phyloP scores from a whole-genome alignment of 2,113 vertebrate species.

The Pelecanus crispus region DNA sequence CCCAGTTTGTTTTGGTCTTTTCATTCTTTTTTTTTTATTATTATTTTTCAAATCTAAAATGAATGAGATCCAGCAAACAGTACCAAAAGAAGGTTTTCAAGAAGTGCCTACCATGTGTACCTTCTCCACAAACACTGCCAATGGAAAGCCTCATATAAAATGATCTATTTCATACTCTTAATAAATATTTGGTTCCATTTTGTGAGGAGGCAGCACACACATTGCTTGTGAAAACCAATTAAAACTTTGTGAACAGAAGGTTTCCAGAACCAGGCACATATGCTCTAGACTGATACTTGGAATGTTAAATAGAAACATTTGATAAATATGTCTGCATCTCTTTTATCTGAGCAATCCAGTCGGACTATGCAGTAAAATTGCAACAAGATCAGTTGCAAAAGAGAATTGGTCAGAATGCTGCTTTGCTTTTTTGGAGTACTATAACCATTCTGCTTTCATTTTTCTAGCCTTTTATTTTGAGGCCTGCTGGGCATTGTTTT shows the following conservation, averaged over 20 bases:
- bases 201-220: not conserved
- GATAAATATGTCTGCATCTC: not conserved
- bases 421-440: not conserved
- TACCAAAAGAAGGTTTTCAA: not conserved
- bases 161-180: not conserved
- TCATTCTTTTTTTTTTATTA: no score
- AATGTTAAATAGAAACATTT: not conserved
- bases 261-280: not conserved
- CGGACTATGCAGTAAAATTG: not conserved
- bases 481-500: not conserved
- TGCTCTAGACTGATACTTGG: not conserved
- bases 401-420: not conserved
- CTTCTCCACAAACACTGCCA: not conserved
- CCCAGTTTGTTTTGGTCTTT: not conserved
- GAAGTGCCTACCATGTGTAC: not conserved
- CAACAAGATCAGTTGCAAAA: not conserved
- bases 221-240: not conserved
- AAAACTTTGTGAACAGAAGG: not conserved
- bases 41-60: not conserved
- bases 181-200: constrained; percentile 5
- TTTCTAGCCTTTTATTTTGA: not conserved
- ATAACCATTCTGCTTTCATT: not conserved
- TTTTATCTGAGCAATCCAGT: not conserved
- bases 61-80: not conserved
- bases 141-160: not conserved